phyloP scores from a whole-genome alignment of 2,797 vertebrate genomes.

The Adrianichthys oophorus region DNA sequence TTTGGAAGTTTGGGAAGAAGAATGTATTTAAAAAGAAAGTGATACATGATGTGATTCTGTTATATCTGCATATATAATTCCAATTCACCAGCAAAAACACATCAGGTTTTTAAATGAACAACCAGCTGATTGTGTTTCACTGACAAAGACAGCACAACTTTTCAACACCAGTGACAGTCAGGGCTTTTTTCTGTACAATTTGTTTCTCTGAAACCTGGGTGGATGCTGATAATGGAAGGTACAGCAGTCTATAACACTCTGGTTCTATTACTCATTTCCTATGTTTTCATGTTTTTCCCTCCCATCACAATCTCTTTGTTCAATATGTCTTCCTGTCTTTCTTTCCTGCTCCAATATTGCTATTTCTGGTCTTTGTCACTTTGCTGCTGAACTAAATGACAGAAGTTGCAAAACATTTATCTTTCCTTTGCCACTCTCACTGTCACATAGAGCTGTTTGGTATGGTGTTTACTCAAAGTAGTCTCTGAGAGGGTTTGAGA shows the following conservation, averaged over 20 bases:
- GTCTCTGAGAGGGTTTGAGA: not conserved
- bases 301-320: constrained; percentile 24
- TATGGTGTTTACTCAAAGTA: not conserved
- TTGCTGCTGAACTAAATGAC: constrained; percentile 14
- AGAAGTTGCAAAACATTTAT: constrained; percentile 14
- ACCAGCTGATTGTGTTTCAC: constrained; percentile 12
- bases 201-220: constrained; percentile 38
- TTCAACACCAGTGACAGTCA: constrained; percentile 37
- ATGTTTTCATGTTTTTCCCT: constrained; percentile 16
- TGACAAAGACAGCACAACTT: constrained; percentile 26
- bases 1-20: constrained; percentile 16
- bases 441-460: constrained; percentile 3
- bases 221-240: constrained; percentile 31
- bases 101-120: constrained; percentile 23
- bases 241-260: constrained; percentile 36
- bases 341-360: constrained; percentile 30
- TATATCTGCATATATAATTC: constrained; percentile 53
- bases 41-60: constrained; percentile 30
- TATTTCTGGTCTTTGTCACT: constrained; percentile 37
- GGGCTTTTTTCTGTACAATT: constrained; percentile 36
- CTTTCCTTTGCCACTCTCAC: constrained; percentile 1
- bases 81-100: constrained; percentile 28
- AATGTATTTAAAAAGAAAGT: constrained; percentile 8
- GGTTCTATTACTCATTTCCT: constrained; percentile 57
- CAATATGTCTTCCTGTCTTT: constrained; percentile 45